Conservation (phyloP, 2,888 invertebrate genomes). For the Leptinotarsa juncta region DNA sequence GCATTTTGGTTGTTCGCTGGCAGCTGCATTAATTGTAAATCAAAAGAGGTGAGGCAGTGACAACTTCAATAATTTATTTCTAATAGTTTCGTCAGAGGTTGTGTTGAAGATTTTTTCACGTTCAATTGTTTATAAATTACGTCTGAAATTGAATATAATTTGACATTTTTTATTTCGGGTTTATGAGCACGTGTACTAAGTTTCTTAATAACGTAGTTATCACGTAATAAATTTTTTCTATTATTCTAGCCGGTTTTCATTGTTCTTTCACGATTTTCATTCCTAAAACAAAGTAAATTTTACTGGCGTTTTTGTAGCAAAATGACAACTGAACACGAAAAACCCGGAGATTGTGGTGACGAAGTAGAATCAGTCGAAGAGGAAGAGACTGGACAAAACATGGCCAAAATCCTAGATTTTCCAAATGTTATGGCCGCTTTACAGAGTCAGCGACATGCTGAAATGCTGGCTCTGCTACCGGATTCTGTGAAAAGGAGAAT, state of each 20-base stretch:
- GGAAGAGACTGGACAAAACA: conserved; percentile 65
- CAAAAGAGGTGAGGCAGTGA: conserved; percentile 32
- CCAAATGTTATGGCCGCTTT: conserved; percentile 73
- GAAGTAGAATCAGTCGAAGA: conserved; percentile 77
- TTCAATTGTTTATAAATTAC: conserved; percentile 37
- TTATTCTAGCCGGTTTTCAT: neutral
- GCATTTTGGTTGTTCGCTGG: conserved; percentile 22
- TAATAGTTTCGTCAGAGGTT: conserved; percentile 15
- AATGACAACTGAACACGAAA: conserved; percentile 75
- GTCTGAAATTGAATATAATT: conserved; percentile 40
- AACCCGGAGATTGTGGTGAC: conserved; percentile 75
- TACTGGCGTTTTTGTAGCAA: conserved; percentile 49
- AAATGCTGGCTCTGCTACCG: conserved; percentile 75
- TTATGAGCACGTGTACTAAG: conserved; percentile 46
- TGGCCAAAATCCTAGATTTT: conserved; percentile 61
- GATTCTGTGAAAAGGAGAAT: conserved; percentile 83
- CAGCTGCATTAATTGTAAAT: conserved; percentile 22
- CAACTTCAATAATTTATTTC: conserved; percentile 10
- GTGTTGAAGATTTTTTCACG: conserved; percentile 15
- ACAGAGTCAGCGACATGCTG: conserved; percentile 71
- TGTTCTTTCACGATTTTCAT: conserved; percentile 3
- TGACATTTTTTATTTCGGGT: conserved; percentile 43
- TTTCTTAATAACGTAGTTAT: neutral
- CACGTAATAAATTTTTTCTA: neutral
- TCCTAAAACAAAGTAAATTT: neutral